These are phyloP conservation scores for Galerucella pusilla DNA, from an alignment of 2,888 invertebrate species.

Conservation along the genomic window DNA sequence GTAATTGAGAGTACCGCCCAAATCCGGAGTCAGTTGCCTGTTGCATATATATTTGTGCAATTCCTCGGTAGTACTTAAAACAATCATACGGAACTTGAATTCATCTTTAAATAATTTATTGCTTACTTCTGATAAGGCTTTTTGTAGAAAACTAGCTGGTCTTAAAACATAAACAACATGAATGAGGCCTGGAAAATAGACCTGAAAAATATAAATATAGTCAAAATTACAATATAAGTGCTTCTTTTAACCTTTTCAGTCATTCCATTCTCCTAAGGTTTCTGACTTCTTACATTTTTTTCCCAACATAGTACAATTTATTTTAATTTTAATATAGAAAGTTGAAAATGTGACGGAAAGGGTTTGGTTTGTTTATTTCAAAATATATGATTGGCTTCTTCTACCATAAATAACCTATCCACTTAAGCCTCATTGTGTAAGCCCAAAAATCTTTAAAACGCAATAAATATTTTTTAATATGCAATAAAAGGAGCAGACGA, in stretches of 20 bases:
- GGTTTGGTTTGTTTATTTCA: too few species aligned
- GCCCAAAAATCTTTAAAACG: too few species aligned
- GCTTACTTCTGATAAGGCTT: conserved; percentile 95
- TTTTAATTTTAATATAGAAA: too few species aligned
- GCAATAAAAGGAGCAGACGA: too few species aligned
- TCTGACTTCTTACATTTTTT: too few species aligned
- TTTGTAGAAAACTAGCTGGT: conserved; percentile 94
- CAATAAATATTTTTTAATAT: too few species aligned
- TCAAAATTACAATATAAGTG: neutral
- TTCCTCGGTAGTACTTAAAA: conserved; percentile 87
- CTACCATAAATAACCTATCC: too few species aligned
- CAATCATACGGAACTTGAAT: conserved; percentile 89
- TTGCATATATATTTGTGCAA: conserved; percentile 86
- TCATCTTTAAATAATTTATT: conserved; percentile 91
- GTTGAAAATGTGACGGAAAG: too few species aligned
- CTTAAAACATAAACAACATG: conserved; percentile 94
- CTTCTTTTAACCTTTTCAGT: neutral
- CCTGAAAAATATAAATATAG: conserved; percentile 69
- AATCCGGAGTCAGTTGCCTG: conserved; percentile 87
- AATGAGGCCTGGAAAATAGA: conserved; percentile 92
- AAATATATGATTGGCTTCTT: too few species aligned
- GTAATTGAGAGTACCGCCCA: conserved; percentile 90
- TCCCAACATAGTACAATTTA: too few species aligned
- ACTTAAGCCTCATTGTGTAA: too few species aligned
- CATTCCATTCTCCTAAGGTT: neutral